Conservation (phyloP, 2,888 invertebrate species). For the Drosophila hawaiiensis region DNA sequence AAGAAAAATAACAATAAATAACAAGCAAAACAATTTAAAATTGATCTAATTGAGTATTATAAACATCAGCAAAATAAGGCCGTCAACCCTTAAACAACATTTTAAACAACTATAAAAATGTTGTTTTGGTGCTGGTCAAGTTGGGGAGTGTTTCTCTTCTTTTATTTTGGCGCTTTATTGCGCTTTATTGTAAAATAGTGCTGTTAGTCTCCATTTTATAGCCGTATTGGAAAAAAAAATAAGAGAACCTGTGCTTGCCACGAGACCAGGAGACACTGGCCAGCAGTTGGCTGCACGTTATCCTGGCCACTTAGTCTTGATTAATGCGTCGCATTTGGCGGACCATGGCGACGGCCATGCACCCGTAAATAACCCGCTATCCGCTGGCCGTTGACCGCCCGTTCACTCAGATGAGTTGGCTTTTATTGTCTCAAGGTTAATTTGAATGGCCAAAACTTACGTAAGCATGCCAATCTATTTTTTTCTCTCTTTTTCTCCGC, state of each 20-base stretch:
- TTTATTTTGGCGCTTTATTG: not conserved
- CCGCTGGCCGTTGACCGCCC: conserved; percentile 15
- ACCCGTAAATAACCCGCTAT: conserved; percentile 47
- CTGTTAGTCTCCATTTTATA: conserved; percentile 35
- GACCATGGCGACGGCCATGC: conserved; percentile 20
- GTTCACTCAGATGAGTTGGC: conserved; percentile 41
- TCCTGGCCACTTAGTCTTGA: conserved; percentile 75
- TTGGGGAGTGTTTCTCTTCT: not conserved
- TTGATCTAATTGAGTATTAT: not conserved
- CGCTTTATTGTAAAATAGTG: conserved; percentile 2
- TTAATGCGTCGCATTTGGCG: conserved; percentile 67
- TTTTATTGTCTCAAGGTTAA: conserved; percentile 77
- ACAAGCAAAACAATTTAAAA: not conserved
- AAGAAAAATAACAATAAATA: not conserved
- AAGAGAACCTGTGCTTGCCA: conserved; percentile 15
- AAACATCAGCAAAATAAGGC: not conserved
- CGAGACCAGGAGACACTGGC: conserved; percentile 19
- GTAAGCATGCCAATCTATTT: conserved; percentile 40
- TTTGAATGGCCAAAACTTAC: conserved; percentile 71
- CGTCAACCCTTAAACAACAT: not conserved
- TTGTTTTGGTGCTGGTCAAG: not conserved
- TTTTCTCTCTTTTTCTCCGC: conserved; percentile 20
- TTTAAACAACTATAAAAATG: not conserved
- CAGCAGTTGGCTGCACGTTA: conserved; percentile 56
- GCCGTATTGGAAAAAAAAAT: not conserved